Evolutionary conservation across 2,888 invertebrate genomes (phyloP), one percentile per base, ranked within the genome.

Genomic region (Hypomecis punctinalis): DNA sequence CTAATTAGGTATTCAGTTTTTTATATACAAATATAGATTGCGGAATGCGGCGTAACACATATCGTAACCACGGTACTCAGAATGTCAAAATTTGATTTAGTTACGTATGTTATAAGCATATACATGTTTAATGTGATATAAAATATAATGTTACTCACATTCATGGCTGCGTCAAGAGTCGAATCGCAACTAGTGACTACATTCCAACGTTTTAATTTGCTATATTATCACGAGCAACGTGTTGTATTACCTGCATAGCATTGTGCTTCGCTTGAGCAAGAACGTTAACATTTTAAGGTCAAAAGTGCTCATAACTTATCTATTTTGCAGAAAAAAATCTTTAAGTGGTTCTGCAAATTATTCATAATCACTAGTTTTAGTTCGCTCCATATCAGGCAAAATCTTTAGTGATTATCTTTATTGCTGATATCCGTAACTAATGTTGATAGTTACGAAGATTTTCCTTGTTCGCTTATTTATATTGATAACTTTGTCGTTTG

Each of bases 201-300:
- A 66, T 66, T 66, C 61, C 65, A 53, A 48, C 42, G 60, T 58
- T 65, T 65, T 65, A 57, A 61, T 61, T 66, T 66, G 58, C 65
- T 65, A 37, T 61, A 33, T 46, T 60, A 60, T 60, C 51, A 42
- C 13, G 37, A 49, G 39, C 8, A 43, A 6, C 48, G 49, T 59
- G 40, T 64, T 59, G 45, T 37, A 39, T 63, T 63, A 59, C 58
- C 40, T 63, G 56, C 52, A 58, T 46, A 56, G 40, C 46, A 40
- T 47, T n/a, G 23, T 13, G 37, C 36, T 8, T 43, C 13, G 6
- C 37, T 48, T 55, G 13, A 13, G 49, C 33, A 36, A 5, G 5
- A 13, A 23, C 23, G 23, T 23, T 23, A 23, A 23, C 23, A 23
- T 23, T 23, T n/a, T n/a, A 35, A 13, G 49, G 49, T 37, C 9